Evolutionary conservation across 2,113 vertebrate genomes (phyloP).

Genomic region (Nanorana parkeri): DNA sequence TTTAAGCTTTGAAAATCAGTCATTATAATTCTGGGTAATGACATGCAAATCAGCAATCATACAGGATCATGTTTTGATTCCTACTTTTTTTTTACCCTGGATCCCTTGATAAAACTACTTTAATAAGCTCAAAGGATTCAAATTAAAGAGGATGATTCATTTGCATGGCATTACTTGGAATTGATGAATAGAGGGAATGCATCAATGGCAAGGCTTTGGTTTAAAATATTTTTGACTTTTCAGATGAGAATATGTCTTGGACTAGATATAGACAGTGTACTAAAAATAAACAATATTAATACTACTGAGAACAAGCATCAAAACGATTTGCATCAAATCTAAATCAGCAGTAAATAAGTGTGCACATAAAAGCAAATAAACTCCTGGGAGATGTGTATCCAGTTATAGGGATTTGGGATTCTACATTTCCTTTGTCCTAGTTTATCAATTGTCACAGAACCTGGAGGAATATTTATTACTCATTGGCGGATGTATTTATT

Average conservation of each 20-base stretch:
- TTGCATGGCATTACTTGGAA: slow-evolving; percentile 17
- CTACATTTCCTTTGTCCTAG: not conserved
- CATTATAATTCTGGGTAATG: slow-evolving; percentile 22
- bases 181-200: not conserved
- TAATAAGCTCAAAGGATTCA: slow-evolving; percentile 35
- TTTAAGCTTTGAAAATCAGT: not conserved
- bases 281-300: not conserved
- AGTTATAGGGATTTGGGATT: slow-evolving; percentile 16
- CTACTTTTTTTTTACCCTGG: not conserved
- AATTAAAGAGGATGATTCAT: not conserved
- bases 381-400: not conserved
- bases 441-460: not conserved
- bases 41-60: slow-evolving; percentile 33
- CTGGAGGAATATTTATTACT: too few relatives aligned
- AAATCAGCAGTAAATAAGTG: not conserved
- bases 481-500: too few relatives aligned
- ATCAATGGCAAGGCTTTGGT: not conserved
- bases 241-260: not conserved
- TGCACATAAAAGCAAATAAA: not conserved
- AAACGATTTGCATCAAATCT: slow-evolving; percentile 1
- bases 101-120: slow-evolving; percentile 35
- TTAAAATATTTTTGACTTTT: slow-evolving; percentile 1
- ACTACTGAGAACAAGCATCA: not conserved
- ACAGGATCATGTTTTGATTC: slow-evolving; percentile 25
- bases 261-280: slow-evolving; percentile 21